Conservation (phyloP, 2,888 invertebrate genomes). For the Lasioglossum oenotherae region DNA sequence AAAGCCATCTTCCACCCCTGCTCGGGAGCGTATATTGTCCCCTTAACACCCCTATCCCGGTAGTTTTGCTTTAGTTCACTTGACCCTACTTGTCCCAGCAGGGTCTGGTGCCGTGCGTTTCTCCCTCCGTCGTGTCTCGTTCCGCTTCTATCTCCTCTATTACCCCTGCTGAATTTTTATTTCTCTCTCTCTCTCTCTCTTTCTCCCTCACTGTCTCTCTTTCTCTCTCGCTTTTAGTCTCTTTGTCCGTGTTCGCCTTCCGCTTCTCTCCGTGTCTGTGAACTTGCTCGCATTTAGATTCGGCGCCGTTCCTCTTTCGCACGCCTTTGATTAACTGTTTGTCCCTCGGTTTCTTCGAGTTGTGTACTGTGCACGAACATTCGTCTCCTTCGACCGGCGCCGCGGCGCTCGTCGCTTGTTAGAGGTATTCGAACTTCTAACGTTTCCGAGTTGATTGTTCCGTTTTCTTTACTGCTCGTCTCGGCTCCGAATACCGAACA, state of each 20-base stretch:
- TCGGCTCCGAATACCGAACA: not conserved
- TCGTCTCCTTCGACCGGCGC: conserved; percentile 9
- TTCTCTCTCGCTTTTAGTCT: conserved; percentile 17
- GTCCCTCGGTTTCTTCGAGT: conserved; percentile 29
- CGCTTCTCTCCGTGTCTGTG: conserved; percentile 12
- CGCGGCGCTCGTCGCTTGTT: not conserved
- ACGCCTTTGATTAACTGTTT: conserved; percentile 37
- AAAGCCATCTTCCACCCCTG: conserved; percentile 80
- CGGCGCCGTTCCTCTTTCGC: conserved; percentile 22
- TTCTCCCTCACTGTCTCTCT: conserved; percentile 14
- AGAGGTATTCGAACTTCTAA: conserved; percentile 2
- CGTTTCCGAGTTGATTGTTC: not conserved
- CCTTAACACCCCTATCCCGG: conserved; percentile 79
- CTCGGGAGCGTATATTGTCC: conserved; percentile 78
- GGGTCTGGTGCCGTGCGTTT: conserved; percentile 59
- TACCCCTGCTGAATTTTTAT: conserved; percentile 8
- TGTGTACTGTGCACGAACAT: not conserved
- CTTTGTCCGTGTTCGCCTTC: conserved; percentile 29
- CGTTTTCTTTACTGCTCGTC: not conserved
- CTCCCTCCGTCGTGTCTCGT: conserved; percentile 57
- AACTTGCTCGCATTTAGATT: conserved; percentile 41
- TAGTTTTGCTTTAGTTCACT: conserved; percentile 81
- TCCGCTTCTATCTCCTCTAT: conserved; percentile 35
- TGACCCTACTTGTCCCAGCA: conserved; percentile 81
- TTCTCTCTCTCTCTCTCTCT: conserved; percentile 7